Evolutionary conservation across 2,797 vertebrate species (phyloP).

Genomic region (Pseudochirops corinnae): DNA sequence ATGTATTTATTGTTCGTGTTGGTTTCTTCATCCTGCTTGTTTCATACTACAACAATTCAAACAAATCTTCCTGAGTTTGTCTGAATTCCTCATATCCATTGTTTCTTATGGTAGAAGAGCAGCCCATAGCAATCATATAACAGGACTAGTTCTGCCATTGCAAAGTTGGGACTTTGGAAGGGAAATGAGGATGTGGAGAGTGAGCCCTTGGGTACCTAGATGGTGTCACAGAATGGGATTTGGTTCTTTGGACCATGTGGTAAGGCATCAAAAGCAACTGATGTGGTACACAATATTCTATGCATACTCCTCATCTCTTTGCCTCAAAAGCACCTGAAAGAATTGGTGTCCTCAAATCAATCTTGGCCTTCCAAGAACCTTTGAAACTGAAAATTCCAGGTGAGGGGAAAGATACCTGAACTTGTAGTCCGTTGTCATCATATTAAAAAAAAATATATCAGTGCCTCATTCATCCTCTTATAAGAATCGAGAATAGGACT

Average conservation of each 20-base stretch:
- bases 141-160: not conserved
- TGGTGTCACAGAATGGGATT: not conserved
- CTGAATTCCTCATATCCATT: not conserved
- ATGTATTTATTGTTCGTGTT: too few relatives aligned
- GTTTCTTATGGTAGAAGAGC: not conserved
- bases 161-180: not conserved
- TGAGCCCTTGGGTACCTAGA: not conserved
- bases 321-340: not conserved
- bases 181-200: not conserved
- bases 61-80: too few relatives aligned
- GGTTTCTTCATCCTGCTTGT: too few relatives aligned
- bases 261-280: not conserved
- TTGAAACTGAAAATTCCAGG: not conserved
- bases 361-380: not conserved
- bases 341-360: not conserved
- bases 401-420: not conserved
- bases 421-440: too few relatives aligned
- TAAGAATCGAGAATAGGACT: too few relatives aligned
- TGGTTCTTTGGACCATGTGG: not conserved
- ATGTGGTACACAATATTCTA: not conserved
- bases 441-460: not conserved
- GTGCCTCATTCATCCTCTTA: not conserved
- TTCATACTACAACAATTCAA: too few relatives aligned
- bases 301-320: too few relatives aligned
- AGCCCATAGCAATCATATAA: not conserved